A percentile compares a stretch with the other conserved stretches of the same genome.
These are phyloP conservation scores for Tyto alba DNA, from an alignment of 2,113 vertebrate genomes.

Conservation along the genomic window DNA sequence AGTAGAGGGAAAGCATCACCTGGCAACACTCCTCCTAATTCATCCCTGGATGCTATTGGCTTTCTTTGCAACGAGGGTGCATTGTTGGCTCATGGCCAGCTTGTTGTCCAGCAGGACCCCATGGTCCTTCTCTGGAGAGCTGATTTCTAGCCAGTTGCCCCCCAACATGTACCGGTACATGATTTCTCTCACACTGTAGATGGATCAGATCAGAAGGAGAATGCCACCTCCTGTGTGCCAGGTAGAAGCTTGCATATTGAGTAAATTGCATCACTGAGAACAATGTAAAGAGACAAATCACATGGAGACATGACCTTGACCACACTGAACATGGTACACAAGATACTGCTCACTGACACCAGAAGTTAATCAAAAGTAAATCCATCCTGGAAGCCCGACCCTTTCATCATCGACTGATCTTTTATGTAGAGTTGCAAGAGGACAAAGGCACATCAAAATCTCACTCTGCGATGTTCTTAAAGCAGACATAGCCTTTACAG, in stretches of 20 bases:
- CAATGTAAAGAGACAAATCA: neutral
- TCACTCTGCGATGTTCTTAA: neutral
- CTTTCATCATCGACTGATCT: neutral
- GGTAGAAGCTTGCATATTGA: neutral
- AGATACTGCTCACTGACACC: neutral
- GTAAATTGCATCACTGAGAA: neutral
- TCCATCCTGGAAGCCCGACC: neutral
- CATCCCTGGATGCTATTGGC: neutral
- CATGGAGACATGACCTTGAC: neutral
- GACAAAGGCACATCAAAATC: neutral
- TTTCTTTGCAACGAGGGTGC: neutral
- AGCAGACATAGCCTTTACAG: neutral
- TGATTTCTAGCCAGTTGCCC: neutral
- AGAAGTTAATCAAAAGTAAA: neutral
- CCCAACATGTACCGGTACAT: neutral
- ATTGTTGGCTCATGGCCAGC: neutral
- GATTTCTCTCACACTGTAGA: neutral
- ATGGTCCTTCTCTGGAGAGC: neutral
- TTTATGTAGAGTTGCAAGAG: neutral
- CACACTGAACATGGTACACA: neutral
- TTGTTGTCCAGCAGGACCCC: neutral
- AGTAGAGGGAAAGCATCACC: neutral
- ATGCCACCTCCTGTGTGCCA: neutral
- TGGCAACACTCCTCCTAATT: neutral
- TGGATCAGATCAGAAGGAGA: neutral